Percentiles rank a stretch among this genome's conserved stretches.
Evolutionary conservation across 1,140 invertebrate species (phyloP).

Genomic region (Telenomus remus): DNA sequence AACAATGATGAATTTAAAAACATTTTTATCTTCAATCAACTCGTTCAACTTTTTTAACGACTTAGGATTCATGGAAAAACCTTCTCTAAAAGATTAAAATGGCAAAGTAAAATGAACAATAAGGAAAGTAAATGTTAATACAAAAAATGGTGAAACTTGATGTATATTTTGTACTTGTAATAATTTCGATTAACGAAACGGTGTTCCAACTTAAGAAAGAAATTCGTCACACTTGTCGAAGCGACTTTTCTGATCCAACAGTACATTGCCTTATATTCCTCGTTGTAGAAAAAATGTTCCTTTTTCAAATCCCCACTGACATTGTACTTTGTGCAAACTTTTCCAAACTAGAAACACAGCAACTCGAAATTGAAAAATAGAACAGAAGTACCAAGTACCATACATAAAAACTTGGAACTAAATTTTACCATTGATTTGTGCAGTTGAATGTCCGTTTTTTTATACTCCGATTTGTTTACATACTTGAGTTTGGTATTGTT

Average conservation of each 20-base stretch:
- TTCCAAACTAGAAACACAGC: conserved; percentile 28
- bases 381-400: not conserved
- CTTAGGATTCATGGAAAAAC: conserved; percentile 60
- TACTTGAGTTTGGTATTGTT: conserved; percentile 27
- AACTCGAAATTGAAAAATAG: not conserved
- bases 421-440: conserved; percentile 1
- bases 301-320: conserved; percentile 59
- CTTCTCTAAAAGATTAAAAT: no score
- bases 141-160: no score
- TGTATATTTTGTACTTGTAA: conserved; percentile 71
- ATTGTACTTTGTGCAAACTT: conserved; percentile 67
- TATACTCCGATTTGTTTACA: conserved; percentile 12
- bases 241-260: conserved; percentile 74
- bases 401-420: not conserved
- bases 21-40: conserved; percentile 49
- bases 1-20: conserved; percentile 73
- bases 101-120: no score
- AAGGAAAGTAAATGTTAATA: no score
- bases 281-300: conserved; percentile 68
- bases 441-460: not conserved
- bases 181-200: conserved; percentile 56
- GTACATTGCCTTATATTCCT: conserved; percentile 64
- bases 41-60: conserved; percentile 53
- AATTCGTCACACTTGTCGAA: conserved; percentile 72
- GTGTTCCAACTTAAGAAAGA: conserved; percentile 67